A percentile compares a stretch with the other conserved stretches of the same genome.
phyloP scores from a whole-genome alignment of 2,797 vertebrate genomes.

The Phataginus tricuspis region DNA sequence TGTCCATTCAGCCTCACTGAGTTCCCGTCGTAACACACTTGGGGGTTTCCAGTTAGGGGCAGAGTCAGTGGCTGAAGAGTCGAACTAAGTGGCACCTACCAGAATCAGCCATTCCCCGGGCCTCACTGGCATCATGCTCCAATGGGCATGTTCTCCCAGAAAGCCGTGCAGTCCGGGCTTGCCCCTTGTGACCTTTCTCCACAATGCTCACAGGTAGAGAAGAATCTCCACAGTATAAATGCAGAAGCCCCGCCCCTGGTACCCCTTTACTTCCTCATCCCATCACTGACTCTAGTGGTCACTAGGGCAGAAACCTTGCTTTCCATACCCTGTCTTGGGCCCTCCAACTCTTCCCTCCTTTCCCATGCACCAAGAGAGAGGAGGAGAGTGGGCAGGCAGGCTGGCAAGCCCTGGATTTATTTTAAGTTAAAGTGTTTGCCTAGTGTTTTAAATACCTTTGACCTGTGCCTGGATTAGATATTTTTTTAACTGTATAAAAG shows the following conservation, averaged over 20 bases:
- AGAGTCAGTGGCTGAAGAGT: neutral
- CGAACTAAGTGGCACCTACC: neutral
- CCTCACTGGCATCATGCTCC: neutral
- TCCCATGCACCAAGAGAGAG: neutral
- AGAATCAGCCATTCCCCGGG: neutral
- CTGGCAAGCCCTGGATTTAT: neutral
- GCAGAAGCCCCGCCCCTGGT: neutral
- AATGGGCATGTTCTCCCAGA: neutral
- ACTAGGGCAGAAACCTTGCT: neutral
- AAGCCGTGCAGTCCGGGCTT: neutral
- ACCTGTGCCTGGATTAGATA: neutral
- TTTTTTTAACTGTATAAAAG: conserved; percentile 32
- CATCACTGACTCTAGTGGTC: neutral
- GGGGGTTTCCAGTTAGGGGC: neutral
- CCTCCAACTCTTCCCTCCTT: neutral
- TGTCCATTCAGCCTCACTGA: neutral
- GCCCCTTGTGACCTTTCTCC: neutral
- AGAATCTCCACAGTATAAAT: neutral
- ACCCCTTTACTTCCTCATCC: neutral
- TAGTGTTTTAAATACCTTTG: neutral
- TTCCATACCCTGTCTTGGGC: neutral
- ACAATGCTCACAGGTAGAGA: neutral
- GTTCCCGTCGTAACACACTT: neutral
- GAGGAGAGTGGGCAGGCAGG: neutral
- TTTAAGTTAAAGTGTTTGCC: conserved; percentile 31